Percentiles rank a stretch among this genome's conserved stretches.
These are phyloP conservation scores for Limanda limanda DNA, from an alignment of 2,113 vertebrate genomes.

Conservation along the genomic window DNA sequence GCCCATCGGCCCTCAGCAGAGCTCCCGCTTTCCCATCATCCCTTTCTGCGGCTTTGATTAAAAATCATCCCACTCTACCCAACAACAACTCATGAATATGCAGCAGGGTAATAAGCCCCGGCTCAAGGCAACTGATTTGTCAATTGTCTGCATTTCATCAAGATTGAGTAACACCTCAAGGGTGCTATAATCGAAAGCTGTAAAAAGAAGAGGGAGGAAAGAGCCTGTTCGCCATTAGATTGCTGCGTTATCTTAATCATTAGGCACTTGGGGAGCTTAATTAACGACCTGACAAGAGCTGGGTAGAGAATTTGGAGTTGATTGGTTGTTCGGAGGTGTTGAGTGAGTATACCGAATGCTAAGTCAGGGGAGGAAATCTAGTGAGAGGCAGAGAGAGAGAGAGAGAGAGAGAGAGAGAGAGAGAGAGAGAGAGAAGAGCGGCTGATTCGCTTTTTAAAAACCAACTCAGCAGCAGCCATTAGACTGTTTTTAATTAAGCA, in stretches of 20 bases:
- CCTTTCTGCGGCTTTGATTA: constrained; percentile 88
- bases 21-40: constrained; percentile 41
- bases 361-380: constrained; percentile 70
- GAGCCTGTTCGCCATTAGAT: constrained; percentile 77
- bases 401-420: constrained; percentile 72
- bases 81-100: constrained; percentile 88
- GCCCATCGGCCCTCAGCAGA: constrained; percentile 36
- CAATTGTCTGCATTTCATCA: constrained; percentile 88
- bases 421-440: constrained; percentile 69
- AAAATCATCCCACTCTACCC: constrained; percentile 81
- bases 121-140: constrained; percentile 87
- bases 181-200: constrained; percentile 83
- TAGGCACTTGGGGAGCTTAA: constrained; percentile 83
- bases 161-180: constrained; percentile 85
- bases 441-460: constrained; percentile 85
- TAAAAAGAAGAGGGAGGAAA: constrained; percentile 81
- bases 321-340: constrained; percentile 77
- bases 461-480: constrained; percentile 90
- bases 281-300: constrained; percentile 83
- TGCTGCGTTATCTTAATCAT: constrained; percentile 84
- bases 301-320: constrained; percentile 75
- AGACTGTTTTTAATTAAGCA: constrained; percentile 97
- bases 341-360: constrained; percentile 70
- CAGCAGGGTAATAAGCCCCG: constrained; percentile 76
- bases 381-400: constrained; percentile 69